Percentiles rank a stretch among this genome's conserved stretches.
phyloP scores from a whole-genome alignment of 2,113 vertebrate species.

The Dipodomys spectabilis region DNA sequence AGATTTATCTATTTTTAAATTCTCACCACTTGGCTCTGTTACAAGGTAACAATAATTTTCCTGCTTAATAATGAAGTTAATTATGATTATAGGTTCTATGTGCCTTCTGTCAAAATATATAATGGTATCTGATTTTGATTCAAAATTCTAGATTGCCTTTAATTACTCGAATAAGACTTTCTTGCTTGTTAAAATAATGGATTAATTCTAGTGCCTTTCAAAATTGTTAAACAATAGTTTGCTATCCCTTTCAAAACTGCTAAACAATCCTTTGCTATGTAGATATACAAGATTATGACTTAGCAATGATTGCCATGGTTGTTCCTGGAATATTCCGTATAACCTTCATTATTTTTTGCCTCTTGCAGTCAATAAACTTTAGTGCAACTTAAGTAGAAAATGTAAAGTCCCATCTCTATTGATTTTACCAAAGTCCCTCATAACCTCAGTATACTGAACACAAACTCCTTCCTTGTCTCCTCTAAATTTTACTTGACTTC shows the following conservation, averaged over 20 bases:
- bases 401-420: constrained; percentile 48
- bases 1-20: neutral
- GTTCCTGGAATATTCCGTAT: neutral
- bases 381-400: constrained; percentile 63
- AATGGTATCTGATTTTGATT: constrained; percentile 2
- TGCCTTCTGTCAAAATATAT: constrained; percentile 32
- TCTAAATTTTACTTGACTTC: constrained; percentile 30
- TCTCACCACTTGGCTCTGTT: neutral
- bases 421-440: neutral
- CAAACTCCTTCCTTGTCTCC: neutral
- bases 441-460: neutral
- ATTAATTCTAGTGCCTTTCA: constrained; percentile 44
- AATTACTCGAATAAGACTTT: constrained; percentile 33
- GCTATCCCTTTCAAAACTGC: constrained; percentile 24
- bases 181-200: neutral
- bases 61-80: neutral
- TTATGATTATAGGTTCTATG: neutral
- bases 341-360: neutral
- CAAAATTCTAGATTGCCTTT: neutral
- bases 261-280: constrained; percentile 16
- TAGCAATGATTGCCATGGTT: constrained; percentile 53
- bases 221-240: neutral
- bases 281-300: constrained; percentile 44
- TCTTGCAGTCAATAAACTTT: neutral
- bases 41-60: neutral